phyloP scores from a whole-genome alignment of 2,113 vertebrate species.

The Herpetotheres cachinnans region DNA sequence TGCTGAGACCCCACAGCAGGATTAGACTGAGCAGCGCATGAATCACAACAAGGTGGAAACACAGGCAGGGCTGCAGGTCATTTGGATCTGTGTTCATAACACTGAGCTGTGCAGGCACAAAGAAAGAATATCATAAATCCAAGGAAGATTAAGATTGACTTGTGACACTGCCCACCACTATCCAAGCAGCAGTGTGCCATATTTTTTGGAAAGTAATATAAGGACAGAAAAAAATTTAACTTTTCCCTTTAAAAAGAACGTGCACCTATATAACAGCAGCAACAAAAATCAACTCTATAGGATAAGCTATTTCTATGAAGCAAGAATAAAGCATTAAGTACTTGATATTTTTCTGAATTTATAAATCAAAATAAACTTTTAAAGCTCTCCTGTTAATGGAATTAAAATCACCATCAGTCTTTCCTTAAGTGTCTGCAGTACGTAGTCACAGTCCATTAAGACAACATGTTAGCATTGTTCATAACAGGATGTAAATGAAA shows the following conservation, averaged over 20 bases:
- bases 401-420: conserved; percentile 22
- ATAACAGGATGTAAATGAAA: conserved; percentile 55
- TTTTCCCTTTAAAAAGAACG: not conserved
- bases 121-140: not conserved
- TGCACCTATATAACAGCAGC: not conserved
- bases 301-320: not conserved
- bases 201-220: not conserved
- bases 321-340: not conserved
- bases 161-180: not conserved
- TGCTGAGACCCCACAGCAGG: not conserved
- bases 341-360: not conserved
- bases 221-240: not conserved
- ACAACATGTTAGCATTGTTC: conserved; percentile 29
- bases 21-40: not conserved
- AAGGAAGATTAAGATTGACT: not conserved
- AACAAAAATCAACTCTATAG: not conserved
- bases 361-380: not conserved
- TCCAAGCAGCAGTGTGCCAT: not conserved
- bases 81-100: not conserved
- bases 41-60: not conserved
- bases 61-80: not conserved
- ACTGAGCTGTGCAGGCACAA: not conserved
- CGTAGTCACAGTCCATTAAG: conserved; percentile 45
- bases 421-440: conserved; percentile 6
- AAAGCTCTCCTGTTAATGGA: not conserved